Base-by-base conservation (phyloP, 2,888 invertebrate species). In the Nomada fabriciana region DNA sequence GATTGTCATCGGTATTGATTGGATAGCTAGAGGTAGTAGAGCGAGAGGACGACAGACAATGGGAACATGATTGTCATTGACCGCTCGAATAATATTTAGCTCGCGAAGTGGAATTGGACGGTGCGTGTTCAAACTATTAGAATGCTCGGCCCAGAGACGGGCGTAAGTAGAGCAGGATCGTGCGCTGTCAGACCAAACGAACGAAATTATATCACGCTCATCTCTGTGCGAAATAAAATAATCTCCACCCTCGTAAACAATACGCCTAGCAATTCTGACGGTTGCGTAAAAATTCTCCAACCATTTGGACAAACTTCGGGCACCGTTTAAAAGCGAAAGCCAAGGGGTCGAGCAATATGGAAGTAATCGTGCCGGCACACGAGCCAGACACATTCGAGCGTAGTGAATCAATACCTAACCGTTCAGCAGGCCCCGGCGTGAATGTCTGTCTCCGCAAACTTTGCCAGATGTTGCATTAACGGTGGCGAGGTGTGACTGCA, bases 391-490 rank as follows among this genome's bases (percentile, higher is more conserved):
- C 29, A 61, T 69, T 68, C 55, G 63, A 76, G 47, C 59, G 25
- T 50, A 23, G 59, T 13, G 61, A 80, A 81, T 81, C 74, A 36
- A 82, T 82, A 82, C 80, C 74, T 74, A 74, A 69, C 73, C 73
- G 73, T 80, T 69, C 57, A 59, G 43, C 55, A 59, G 64, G 70
- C 23, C 42, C 50, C 25, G 18, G 53, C 68, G 69, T 29, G 60
- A 73, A 52, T 69, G 61, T 69, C 80, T 80, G 64, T 81, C 81
- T 73, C 68, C 68, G 53, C 81, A 73, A 81, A 81, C 73, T 81
- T 81, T 68, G 74, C 70, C 74, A 70, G 81, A 74, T 82, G 80
- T 71, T 74, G 53, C 67, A 81, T 80, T 75, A 80, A 74, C 75
- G 57, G 63, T 23, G 69, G 9, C 70, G 67, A 75, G 50, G 60